phyloP scores from a whole-genome alignment of 2,888 invertebrate species.

The Agapostemon virescens region DNA sequence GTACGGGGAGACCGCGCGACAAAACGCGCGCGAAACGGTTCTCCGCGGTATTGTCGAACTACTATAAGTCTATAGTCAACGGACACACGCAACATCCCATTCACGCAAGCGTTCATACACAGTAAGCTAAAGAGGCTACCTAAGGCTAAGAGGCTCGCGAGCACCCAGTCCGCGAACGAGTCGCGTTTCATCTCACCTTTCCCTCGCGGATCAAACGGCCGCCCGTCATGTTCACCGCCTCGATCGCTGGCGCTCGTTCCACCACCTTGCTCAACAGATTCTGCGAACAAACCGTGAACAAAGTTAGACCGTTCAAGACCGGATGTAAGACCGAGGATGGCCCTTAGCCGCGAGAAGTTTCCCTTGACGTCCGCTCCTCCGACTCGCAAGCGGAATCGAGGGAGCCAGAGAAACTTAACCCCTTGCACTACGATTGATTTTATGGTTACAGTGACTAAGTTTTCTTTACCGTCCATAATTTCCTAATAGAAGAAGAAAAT shows the following conservation, averaged over 20 bases:
- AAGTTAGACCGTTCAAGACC: too few species aligned
- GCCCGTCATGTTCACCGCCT: conserved; percentile 96
- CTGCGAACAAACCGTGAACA: conserved; percentile 81
- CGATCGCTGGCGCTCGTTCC: conserved; percentile 96
- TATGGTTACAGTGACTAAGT: too few species aligned
- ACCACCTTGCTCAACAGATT: conserved; percentile 95
- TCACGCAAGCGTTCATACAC: conserved; percentile 74
- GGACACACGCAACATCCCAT: conserved; percentile 67
- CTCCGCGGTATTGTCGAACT: neutral
- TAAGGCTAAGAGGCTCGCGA: conserved; percentile 59
- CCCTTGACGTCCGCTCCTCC: too few species aligned
- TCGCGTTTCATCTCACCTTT: conserved; percentile 92
- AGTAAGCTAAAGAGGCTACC: conserved; percentile 69
- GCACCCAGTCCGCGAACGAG: conserved; percentile 69
- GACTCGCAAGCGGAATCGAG: too few species aligned
- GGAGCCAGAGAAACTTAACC: too few species aligned
- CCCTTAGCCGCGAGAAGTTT: neutral
- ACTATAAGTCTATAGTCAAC: conserved; percentile 20
- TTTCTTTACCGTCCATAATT: too few species aligned
- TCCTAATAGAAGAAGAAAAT: too few species aligned
- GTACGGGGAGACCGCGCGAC: conserved; percentile 13
- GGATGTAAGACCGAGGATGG: neutral
- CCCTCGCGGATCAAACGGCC: conserved; percentile 98
- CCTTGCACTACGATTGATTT: too few species aligned
- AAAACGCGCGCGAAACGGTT: conserved; percentile 14